These are phyloP conservation scores for Ptychobarbus kaznakovi DNA, from an alignment of 2,797 vertebrate genomes.

Conservation along the genomic window DNA sequence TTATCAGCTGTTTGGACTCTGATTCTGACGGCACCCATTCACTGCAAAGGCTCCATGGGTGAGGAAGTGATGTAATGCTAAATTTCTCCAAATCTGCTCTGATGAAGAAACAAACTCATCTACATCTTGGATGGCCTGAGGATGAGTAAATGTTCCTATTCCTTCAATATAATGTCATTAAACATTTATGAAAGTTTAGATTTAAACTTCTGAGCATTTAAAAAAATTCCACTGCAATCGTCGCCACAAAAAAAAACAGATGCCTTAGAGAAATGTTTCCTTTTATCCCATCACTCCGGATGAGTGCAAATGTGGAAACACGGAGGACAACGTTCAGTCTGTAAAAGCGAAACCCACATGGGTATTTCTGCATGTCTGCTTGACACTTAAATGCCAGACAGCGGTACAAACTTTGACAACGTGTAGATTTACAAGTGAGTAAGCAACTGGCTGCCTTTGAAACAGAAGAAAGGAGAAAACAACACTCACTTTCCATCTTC, in stretches of 20 bases:
- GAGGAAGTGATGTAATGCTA: neutral
- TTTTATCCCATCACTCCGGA: neutral
- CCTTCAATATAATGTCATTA: neutral
- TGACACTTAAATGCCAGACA: conserved; percentile 30
- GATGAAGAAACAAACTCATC: neutral
- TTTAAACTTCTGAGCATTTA: neutral
- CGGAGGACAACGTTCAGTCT: neutral
- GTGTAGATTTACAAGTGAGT: conserved; percentile 4
- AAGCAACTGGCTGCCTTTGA: neutral
- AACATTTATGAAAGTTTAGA: neutral
- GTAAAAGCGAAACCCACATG: neutral
- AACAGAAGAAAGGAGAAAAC: neutral
- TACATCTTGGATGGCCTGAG: neutral
- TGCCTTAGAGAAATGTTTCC: neutral
- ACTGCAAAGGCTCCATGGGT: neutral
- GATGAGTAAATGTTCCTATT: neutral
- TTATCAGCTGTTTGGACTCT: neutral
- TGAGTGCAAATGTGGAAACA: conserved; percentile 10
- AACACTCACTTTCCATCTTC: conserved; percentile 7
- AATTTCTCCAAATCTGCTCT: neutral
- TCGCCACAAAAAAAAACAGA: conserved; percentile 5
- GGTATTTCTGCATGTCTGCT: conserved; percentile 1
- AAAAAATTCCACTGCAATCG: neutral
- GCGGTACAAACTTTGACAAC: neutral
- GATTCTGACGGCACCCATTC: neutral